Conservation (phyloP, 2,113 vertebrate genomes). For the Parotia lawesii region DNA sequence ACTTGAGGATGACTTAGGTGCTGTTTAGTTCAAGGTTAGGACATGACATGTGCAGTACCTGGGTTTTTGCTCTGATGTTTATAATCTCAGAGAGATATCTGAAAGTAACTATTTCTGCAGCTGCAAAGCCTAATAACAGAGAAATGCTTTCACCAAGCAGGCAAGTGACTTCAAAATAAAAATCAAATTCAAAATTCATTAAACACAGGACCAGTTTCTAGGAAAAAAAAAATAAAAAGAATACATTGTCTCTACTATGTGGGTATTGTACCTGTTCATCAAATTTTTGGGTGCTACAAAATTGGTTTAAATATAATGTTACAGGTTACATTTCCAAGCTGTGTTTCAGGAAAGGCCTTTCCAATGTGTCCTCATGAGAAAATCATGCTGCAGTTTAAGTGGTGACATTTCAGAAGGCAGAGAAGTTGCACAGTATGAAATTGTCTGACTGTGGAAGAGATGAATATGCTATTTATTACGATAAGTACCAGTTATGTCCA, state of each 20-base stretch:
- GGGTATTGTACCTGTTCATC: neutral
- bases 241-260: neutral
- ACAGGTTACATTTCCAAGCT: conserved; percentile 8
- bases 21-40: neutral
- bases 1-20: neutral
- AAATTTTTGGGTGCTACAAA: conserved; percentile 17
- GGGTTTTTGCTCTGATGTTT: neutral
- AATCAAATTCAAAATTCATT: neutral
- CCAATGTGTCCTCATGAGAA: conserved; percentile 27
- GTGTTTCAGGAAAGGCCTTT: conserved; percentile 16
- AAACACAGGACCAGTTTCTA: neutral
- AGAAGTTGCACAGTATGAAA: conserved; percentile 1
- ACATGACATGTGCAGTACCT: neutral
- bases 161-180: neutral
- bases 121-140: neutral
- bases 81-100: neutral
- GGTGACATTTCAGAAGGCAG: conserved; percentile 15
- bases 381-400: conserved; percentile 21
- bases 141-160: neutral
- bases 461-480: conserved; percentile 38
- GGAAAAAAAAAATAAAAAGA: neutral
- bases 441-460: conserved; percentile 24
- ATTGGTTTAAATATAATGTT: neutral
- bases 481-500: conserved; percentile 40
- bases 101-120: neutral